Percentiles rank a stretch among this genome's conserved stretches.
phyloP scores from a whole-genome alignment of 2,797 vertebrate genomes.

The Bryconaethiops microstoma region DNA sequence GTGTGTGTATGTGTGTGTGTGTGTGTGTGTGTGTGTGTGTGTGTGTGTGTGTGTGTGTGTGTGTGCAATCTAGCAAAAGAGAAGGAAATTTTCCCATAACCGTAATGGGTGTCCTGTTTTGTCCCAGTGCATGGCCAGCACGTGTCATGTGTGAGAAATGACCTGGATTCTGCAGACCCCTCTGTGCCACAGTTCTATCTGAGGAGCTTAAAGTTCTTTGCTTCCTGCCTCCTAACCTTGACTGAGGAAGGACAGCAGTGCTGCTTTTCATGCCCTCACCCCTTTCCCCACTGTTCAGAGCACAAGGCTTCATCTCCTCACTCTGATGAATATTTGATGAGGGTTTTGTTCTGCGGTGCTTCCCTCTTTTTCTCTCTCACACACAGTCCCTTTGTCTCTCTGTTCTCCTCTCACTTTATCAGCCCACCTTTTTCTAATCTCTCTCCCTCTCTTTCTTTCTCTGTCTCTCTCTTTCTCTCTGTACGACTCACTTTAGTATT shows the following conservation, averaged over 20 bases:
- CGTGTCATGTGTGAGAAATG: constrained; percentile 3
- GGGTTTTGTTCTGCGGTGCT: constrained; percentile 32
- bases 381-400: background rate
- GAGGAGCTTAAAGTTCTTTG: constrained; percentile 31
- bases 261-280: constrained; percentile 14
- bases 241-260: constrained; percentile 28
- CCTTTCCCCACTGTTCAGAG: constrained; percentile 33
- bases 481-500: background rate
- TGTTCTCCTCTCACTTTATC: background rate
- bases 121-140: background rate
- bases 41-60: constrained; percentile 7
- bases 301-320: constrained; percentile 13
- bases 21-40: constrained; percentile 5
- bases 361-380: background rate
- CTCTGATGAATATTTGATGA: constrained; percentile 51
- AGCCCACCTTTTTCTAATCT: no score
- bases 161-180: constrained; percentile 6
- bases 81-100: background rate
- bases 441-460: background rate
- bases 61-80: background rate
- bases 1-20: constrained; percentile 1
- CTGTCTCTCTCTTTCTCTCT: background rate
- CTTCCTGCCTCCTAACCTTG: constrained; percentile 37
- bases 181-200: constrained; percentile 13
- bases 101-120: background rate